Percentiles rank a stretch among this genome's conserved stretches.
Conservation (phyloP, 2,113 vertebrate species). For the Diphyllodes magnificus region DNA sequence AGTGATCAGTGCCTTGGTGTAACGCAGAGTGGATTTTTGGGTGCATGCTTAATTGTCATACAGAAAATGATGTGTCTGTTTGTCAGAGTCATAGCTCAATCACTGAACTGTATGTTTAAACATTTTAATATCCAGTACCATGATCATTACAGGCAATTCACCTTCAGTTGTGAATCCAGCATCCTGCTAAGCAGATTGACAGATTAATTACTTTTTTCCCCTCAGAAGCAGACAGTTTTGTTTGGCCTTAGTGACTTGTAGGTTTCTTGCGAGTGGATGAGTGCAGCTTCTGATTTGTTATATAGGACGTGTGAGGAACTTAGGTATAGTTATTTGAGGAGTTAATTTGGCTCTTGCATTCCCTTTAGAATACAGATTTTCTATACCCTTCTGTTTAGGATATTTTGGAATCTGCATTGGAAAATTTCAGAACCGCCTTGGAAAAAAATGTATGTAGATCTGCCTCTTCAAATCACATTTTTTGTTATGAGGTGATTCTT, state of each 20-base stretch:
- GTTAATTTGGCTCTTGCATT: conserved; percentile 52
- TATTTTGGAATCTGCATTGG: conserved; percentile 67
- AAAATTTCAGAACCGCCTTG: conserved; percentile 68
- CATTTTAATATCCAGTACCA: conserved; percentile 11
- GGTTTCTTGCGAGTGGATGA: conserved; percentile 32
- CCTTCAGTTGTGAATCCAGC: conserved; percentile 40
- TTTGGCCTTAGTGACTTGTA: conserved; percentile 42
- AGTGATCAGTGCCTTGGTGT: not conserved
- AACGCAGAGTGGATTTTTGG: not conserved
- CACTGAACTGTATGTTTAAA: conserved; percentile 21
- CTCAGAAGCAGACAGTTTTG: conserved; percentile 31
- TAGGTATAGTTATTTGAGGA: conserved; percentile 35
- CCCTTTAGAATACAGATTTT: conserved; percentile 62
- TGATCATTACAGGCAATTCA: conserved; percentile 39
- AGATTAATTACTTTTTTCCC: conserved; percentile 54
- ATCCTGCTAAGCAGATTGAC: conserved; percentile 43
- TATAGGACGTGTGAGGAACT: not conserved
- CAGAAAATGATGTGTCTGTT: conserved; percentile 36
- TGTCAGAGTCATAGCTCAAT: conserved; percentile 25
- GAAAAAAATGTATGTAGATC: conserved; percentile 61
- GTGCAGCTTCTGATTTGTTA: conserved; percentile 33
- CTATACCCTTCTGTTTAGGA: conserved; percentile 63
- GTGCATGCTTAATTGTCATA: not conserved
- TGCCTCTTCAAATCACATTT: conserved; percentile 60
- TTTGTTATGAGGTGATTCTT: conserved; percentile 65